phyloP scores from a whole-genome alignment of 2,888 invertebrate genomes.

The Hipparchia sbordonii region DNA sequence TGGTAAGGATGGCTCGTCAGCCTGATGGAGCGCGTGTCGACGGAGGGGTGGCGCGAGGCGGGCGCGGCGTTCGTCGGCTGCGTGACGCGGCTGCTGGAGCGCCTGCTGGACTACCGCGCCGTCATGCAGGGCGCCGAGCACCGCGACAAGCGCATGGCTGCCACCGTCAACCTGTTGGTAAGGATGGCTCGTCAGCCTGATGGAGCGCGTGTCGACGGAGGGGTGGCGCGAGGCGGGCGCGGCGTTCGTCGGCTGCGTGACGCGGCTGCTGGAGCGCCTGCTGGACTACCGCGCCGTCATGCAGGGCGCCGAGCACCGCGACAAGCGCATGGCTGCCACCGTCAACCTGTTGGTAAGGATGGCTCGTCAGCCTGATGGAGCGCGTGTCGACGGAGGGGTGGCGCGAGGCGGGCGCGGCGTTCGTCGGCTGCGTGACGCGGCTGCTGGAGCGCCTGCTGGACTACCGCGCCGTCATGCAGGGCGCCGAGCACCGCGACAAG shows the following conservation, averaged over 20 bases:
- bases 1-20: no score
- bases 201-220: slow-evolving; percentile 92
- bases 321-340: slow-evolving; percentile 98
- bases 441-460: slow-evolving; percentile 94
- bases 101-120: no score
- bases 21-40: no score
- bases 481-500: slow-evolving; percentile 97
- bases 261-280: slow-evolving; percentile 92
- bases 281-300: slow-evolving; percentile 97
- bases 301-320: slow-evolving; percentile 97
- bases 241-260: slow-evolving; percentile 96
- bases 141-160: no score
- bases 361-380: slow-evolving; percentile 87
- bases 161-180: no score
- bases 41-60: no score
- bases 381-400: slow-evolving; percentile 94
- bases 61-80: no score
- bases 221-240: slow-evolving; percentile 96
- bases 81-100: no score
- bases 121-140: no score
- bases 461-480: slow-evolving; percentile 97
- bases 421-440: slow-evolving; percentile 95
- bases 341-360: slow-evolving; percentile 86
- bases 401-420: slow-evolving; percentile 95
- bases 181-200: slow-evolving; percentile 84